Evolutionary conservation across 1,140 invertebrate species (phyloP).

Genomic region (Neelides sp.): DNA sequence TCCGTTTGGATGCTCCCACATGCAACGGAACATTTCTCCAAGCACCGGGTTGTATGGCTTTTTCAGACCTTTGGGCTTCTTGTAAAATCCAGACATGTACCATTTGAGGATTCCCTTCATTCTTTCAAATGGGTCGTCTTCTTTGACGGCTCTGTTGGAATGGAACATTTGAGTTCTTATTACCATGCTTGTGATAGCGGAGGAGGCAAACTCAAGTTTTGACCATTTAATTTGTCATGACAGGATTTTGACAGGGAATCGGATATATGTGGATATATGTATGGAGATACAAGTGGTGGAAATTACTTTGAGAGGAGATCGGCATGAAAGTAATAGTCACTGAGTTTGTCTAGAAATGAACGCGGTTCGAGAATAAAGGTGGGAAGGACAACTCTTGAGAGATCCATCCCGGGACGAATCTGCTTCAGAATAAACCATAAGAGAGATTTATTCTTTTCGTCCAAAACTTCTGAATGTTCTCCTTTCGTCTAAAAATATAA

Average conservation of each 20-base stretch:
- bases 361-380: slow-evolving; percentile 80
- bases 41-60: slow-evolving; percentile 92
- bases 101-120: slow-evolving; percentile 80
- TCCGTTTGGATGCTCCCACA: slow-evolving; percentile 70
- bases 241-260: neutral
- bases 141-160: slow-evolving; percentile 56
- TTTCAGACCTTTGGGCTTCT: slow-evolving; percentile 78
- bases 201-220: neutral
- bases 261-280: neutral
- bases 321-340: slow-evolving; percentile 86
- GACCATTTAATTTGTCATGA: neutral
- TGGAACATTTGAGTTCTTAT: slow-evolving; percentile 5
- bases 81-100: slow-evolving; percentile 79
- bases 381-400: slow-evolving; percentile 87
- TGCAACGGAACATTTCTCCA: slow-evolving; percentile 82
- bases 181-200: slow-evolving; percentile 5
- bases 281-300: no score
- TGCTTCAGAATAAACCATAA: slow-evolving; percentile 90
- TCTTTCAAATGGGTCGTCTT: slow-evolving; percentile 76
- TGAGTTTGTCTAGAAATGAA: slow-evolving; percentile 83
- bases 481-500: slow-evolving; percentile 49
- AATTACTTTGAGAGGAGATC: slow-evolving; percentile 74
- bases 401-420: slow-evolving; percentile 87
- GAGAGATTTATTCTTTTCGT: slow-evolving; percentile 86
- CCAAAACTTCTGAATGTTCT: slow-evolving; percentile 79